Conservation (phyloP, 1,140 invertebrate species). For the Drosophila pandora region DNA sequence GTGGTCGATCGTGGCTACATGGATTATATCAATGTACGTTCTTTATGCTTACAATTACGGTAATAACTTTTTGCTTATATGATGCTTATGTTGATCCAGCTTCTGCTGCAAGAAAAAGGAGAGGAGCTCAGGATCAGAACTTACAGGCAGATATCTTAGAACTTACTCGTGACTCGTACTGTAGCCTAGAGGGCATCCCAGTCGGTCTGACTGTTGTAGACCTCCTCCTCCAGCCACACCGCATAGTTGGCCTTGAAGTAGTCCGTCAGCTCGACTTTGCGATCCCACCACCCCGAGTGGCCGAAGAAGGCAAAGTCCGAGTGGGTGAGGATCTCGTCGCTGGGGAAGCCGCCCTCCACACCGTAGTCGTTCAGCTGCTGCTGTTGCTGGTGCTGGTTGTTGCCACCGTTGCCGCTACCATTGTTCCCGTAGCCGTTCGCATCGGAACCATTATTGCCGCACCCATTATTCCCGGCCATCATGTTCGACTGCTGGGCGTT, state of each 20-base stretch:
- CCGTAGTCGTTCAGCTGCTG: conserved; percentile 77
- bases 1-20: conserved; percentile 33
- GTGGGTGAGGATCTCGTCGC: conserved; percentile 80
- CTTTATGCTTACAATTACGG: conserved; percentile 66
- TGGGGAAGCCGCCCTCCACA: conserved; percentile 78
- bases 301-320: conserved; percentile 82
- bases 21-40: conserved; percentile 73
- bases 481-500: conserved; percentile 72
- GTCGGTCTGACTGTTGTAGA: conserved; percentile 93
- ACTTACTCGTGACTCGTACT: conserved; percentile 14
- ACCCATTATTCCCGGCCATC: conserved; percentile 61
- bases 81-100: conserved; percentile 14
- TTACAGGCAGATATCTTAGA: neutral
- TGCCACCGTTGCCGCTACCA: conserved; percentile 40
- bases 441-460: conserved; percentile 54
- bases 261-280: conserved; percentile 92
- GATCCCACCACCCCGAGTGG: conserved; percentile 82
- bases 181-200: conserved; percentile 86
- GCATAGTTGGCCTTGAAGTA: conserved; percentile 99
- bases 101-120: neutral
- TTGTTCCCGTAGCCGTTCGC: conserved; percentile 60
- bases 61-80: conserved; percentile 76
- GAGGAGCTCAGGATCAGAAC: no score
- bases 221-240: conserved; percentile 98
- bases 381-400: conserved; percentile 38